Evolutionary conservation across 2,888 invertebrate species (phyloP).

Genomic region (Drosophila melanosoma): DNA sequence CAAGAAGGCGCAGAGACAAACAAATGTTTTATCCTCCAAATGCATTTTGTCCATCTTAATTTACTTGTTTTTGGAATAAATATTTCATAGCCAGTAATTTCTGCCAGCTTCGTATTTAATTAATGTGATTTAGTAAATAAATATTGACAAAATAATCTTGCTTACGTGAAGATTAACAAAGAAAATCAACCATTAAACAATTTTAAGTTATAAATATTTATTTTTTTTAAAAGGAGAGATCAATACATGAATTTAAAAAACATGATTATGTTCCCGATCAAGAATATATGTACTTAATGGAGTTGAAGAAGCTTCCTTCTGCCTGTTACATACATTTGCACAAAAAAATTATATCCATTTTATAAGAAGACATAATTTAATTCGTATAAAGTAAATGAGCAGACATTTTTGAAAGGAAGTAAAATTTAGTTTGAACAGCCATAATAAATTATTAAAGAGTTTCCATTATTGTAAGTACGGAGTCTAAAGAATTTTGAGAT

Average conservation of each 20-base stretch:
- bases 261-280: too few relatives aligned
- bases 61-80: not conserved
- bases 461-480: not conserved
- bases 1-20: not conserved
- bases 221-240: not conserved
- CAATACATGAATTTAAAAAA: too few relatives aligned
- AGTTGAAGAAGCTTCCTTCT: too few relatives aligned
- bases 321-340: too few relatives aligned
- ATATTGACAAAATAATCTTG: not conserved
- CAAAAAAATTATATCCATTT: too few relatives aligned
- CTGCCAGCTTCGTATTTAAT: not conserved
- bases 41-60: not conserved
- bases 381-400: not conserved
- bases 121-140: not conserved
- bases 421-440: not conserved
- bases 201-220: not conserved
- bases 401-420: not conserved
- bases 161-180: not conserved
- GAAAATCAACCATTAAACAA: not conserved
- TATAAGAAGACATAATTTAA: not conserved
- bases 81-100: not conserved
- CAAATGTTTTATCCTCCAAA: not conserved
- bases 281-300: too few relatives aligned
- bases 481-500: not conserved
- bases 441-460: not conserved